These are phyloP conservation scores for Neolamprologus sp. DNA, from an alignment of 2,113 vertebrate species.

Conservation along the genomic window DNA sequence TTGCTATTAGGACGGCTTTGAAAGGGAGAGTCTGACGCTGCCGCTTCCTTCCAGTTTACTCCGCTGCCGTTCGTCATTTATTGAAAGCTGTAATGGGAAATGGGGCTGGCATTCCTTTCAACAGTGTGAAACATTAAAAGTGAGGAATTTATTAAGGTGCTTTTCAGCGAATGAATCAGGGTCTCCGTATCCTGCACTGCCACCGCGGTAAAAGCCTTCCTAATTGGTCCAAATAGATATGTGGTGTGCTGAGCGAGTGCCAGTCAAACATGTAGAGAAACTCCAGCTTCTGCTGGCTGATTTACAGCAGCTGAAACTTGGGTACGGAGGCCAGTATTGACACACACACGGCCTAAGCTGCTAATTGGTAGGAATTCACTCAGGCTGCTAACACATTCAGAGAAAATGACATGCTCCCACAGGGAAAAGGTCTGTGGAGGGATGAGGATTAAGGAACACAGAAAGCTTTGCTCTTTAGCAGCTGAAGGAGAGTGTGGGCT, in stretches of 20 bases:
- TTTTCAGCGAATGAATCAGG: slow-evolving; percentile 74
- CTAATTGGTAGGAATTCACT: slow-evolving; percentile 30
- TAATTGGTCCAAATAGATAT: slow-evolving; percentile 65
- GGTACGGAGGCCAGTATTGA: not conserved
- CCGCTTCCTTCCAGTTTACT: slow-evolving; percentile 13
- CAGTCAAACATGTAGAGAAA: not conserved
- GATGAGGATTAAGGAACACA: not conserved
- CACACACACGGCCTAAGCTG: not conserved
- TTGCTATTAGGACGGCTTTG: slow-evolving; percentile 60
- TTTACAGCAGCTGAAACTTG: not conserved
- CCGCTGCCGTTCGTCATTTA: slow-evolving; percentile 71
- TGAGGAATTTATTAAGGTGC: slow-evolving; percentile 68
- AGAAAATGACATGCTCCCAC: not conserved
- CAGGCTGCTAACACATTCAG: not conserved
- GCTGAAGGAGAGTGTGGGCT: not conserved
- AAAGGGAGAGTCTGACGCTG: slow-evolving; percentile 39
- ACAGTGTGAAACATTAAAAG: slow-evolving; percentile 66
- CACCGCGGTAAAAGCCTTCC: slow-evolving; percentile 65
- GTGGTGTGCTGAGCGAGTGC: not conserved
- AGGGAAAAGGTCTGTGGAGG: not conserved
- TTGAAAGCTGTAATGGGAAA: slow-evolving; percentile 68
- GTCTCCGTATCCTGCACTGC: slow-evolving; percentile 11
- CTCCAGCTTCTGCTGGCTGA: not conserved
- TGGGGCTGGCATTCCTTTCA: slow-evolving; percentile 57
- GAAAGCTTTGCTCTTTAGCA: not conserved